Evolutionary conservation across 1,140 invertebrate species (phyloP).

Genomic region (Drosophila kepulauana): DNA sequence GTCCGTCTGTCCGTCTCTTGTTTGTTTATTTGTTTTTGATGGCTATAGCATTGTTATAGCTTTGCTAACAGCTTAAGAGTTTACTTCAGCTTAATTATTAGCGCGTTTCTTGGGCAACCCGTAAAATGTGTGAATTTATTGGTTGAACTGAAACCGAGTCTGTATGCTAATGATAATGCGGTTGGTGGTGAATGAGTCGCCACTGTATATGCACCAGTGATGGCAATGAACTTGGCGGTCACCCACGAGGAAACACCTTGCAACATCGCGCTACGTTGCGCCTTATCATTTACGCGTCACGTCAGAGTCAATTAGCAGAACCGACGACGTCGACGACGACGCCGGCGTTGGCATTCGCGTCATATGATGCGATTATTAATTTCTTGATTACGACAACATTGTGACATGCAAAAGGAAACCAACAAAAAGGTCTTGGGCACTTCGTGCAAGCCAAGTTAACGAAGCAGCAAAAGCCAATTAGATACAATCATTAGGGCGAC

Average conservation of each 20-base stretch:
- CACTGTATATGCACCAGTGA: conserved; percentile 31
- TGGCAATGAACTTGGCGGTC: conserved; percentile 71
- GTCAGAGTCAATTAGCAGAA: conserved; percentile 77
- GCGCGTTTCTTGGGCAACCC: background rate
- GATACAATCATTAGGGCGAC: conserved; percentile 72
- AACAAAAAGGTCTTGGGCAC: conserved; percentile 4
- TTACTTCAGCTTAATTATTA: conserved; percentile 38
- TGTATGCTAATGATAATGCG: conserved; percentile 17
- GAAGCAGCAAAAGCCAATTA: conserved; percentile 80
- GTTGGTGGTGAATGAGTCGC: conserved; percentile 3
- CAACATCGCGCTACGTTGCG: conserved; percentile 15
- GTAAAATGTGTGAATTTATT: conserved; percentile 54
- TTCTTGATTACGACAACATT: conserved; percentile 73
- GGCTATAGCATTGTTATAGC: conserved; percentile 52
- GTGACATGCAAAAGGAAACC: conserved; percentile 43
- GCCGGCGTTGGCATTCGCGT: conserved; percentile 41
- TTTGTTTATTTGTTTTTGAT: background rate
- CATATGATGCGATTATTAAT: conserved; percentile 78
- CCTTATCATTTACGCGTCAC: conserved; percentile 77
- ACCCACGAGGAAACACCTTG: conserved; percentile 59
- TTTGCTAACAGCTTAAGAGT: conserved; percentile 31
- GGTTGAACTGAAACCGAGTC: conserved; percentile 11
- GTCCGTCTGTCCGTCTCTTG: conserved; percentile 1
- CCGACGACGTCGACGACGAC: conserved; percentile 13
- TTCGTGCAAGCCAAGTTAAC: conserved; percentile 72